phyloP scores from a whole-genome alignment of 2,888 invertebrate genomes.

The Drosophila infuscata region DNA sequence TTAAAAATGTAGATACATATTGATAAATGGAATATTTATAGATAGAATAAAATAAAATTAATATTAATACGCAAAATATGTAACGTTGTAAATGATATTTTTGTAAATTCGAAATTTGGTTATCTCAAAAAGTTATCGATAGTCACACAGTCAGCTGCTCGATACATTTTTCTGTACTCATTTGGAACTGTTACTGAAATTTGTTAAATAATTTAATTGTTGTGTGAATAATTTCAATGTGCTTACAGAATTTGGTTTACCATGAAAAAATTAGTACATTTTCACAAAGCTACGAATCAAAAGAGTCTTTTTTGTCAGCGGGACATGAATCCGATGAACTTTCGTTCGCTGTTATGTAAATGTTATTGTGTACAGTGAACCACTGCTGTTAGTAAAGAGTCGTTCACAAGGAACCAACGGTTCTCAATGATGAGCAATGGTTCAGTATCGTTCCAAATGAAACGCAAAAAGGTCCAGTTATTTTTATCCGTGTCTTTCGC shows the following conservation, averaged over 20 bases:
- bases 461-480: conserved; percentile 82
- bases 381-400: conserved; percentile 9
- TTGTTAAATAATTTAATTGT: neutral
- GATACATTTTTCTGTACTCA: neutral
- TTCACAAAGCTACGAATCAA: neutral
- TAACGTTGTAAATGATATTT: no score
- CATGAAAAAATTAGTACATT: neutral
- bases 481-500: conserved; percentile 74
- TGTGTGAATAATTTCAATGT: neutral
- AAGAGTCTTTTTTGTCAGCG: neutral
- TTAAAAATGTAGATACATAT: neutral
- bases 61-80: neutral
- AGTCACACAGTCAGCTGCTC: neutral
- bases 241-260: neutral
- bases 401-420: conserved; percentile 15
- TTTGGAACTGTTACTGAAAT: neutral
- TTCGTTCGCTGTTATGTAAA: neutral
- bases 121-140: neutral
- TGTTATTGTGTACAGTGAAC: neutral
- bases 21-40: neutral
- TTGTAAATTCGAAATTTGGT: neutral
- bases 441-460: conserved; percentile 80
- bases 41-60: neutral
- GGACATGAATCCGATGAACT: neutral
- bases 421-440: neutral